These are phyloP conservation scores for Pemphredon lugubris DNA, from an alignment of 2,888 invertebrate genomes.

Conservation along the genomic window DNA sequence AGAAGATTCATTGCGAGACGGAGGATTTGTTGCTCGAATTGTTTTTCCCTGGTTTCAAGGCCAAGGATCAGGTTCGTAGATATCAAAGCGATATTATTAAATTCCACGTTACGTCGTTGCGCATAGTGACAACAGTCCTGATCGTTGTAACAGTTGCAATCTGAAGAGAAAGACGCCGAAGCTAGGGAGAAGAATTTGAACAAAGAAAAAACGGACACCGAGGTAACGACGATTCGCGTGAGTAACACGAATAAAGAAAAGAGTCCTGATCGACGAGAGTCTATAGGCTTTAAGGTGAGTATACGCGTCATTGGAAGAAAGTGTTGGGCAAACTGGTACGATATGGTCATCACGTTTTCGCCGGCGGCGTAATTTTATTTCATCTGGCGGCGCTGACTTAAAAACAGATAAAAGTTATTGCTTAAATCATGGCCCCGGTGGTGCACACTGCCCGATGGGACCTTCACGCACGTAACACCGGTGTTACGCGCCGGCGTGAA, in stretches of 20 bases:
- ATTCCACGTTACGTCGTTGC: background rate
- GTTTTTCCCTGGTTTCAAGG: slow-evolving; percentile 65
- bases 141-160: background rate
- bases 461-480: no score
- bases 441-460: no score
- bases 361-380: no score
- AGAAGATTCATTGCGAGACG: slow-evolving; percentile 68
- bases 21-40: slow-evolving; percentile 74
- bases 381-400: no score
- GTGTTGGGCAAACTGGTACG: no score
- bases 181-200: slow-evolving; percentile 4
- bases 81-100: background rate
- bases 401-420: no score
- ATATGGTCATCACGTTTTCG: no score
- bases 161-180: slow-evolving; percentile 16
- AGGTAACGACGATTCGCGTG: slow-evolving; percentile 22
- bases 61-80: slow-evolving; percentile 39
- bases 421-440: no score
- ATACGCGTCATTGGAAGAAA: no score
- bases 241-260: slow-evolving; percentile 21
- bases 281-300: slow-evolving; percentile 65
- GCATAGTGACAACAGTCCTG: background rate
- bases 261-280: slow-evolving; percentile 35
- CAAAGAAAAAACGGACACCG: background rate
- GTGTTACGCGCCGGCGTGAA: no score